Base-by-base conservation (phyloP, 2,113 vertebrate species). In the Spheniscus mendiculus region DNA sequence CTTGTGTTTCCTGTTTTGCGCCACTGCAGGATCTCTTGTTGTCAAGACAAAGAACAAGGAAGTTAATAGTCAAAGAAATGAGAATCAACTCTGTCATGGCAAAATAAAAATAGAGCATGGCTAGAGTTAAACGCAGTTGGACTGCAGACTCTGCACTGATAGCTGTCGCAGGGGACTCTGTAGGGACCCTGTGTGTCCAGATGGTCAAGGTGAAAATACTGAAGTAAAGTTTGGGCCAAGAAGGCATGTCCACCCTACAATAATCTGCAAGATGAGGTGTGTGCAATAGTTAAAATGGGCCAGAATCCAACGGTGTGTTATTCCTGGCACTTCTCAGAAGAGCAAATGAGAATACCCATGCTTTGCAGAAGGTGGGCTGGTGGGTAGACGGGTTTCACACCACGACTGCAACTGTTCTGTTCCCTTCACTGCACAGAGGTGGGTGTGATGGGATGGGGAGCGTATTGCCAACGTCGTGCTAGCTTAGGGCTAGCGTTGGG, bases 381-480 rank as follows among this genome's bases (percentile, higher is more conserved):
- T 47, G 70, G 23, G 25, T 34, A 67, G 72, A 38, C 0, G 2
- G 34, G n/a, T 90, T 88, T 94, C 80, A 78, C 50, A 70, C 22
- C 0, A 0, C 63, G 71, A 27, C 42, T 45, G 63, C 72, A 70
- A 13, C 59, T 56, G 65, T 16, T 89, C 62, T 38, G 45, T 6
- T 71, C 55, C 56, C n/a, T 53, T 81, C 81, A 65, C 56, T 34
- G 70, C 81, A 69, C 78, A 82, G 94, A 84, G 73, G 73, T 79
- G 86, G 36, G 21, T 49, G 15, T 42, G 63, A 34, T 63, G 73
- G 63, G 69, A 34, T 11, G 14, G 18, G 32, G 55, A 81, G 32
- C 1, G 8, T 6, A 26, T 27, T 61, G 87, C 70, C 81, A 81
- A 3, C 0, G 0, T 11, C 0, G 0, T 21, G 32, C 62, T 36